Evolutionary conservation across 1,140 invertebrate species (phyloP).

Genomic region (Leucophenga varia): DNA sequence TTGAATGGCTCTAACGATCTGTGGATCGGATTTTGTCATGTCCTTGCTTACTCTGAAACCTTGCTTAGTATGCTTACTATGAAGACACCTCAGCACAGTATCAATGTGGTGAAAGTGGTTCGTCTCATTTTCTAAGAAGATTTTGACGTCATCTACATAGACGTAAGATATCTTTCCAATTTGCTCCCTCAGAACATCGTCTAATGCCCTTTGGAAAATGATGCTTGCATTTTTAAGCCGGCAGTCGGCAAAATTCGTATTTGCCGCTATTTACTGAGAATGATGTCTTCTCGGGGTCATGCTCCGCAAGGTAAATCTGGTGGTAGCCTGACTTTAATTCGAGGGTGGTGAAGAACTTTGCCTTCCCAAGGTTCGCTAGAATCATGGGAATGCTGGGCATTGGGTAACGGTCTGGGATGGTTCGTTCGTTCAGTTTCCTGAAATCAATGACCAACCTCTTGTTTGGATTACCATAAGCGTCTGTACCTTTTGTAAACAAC

Average conservation of each 20-base stretch:
- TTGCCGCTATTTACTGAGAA: background rate
- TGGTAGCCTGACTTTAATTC: background rate
- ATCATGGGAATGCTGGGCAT: background rate
- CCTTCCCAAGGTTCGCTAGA: background rate
- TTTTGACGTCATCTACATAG: too few relatives aligned
- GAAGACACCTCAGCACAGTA: too few relatives aligned
- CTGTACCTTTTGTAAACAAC: conserved; percentile 1
- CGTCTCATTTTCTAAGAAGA: too few relatives aligned
- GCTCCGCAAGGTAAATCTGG: background rate
- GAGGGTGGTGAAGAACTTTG: background rate
- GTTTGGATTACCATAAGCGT: conserved; percentile 1
- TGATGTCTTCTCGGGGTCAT: background rate
- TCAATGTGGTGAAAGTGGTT: too few relatives aligned
- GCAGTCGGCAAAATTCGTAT: background rate
- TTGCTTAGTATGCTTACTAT: too few relatives aligned
- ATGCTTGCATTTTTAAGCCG: background rate
- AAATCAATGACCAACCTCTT: conserved; percentile 4
- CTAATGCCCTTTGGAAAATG: background rate
- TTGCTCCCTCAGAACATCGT: background rate
- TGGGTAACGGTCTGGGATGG: background rate
- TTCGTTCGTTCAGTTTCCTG: too few relatives aligned
- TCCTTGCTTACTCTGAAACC: too few relatives aligned
- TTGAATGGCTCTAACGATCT: too few relatives aligned
- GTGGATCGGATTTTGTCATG: too few relatives aligned
- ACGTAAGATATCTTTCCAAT: background rate